Base-by-base conservation (phyloP, 1,140 invertebrate species). In the Lepidostoma basale region DNA sequence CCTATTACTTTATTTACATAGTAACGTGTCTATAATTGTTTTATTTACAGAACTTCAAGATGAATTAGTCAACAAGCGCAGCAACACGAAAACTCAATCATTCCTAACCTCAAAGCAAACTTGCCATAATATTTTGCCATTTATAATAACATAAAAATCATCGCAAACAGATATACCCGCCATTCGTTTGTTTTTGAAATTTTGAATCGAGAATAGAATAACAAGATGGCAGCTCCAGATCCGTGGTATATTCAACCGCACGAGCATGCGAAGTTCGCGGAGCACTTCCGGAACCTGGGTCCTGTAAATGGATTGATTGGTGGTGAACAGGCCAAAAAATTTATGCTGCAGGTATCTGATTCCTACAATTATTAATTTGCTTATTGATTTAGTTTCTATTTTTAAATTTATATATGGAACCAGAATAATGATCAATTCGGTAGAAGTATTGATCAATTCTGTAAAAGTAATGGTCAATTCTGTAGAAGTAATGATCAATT, bases 311-410 rank as follows among this genome's bases (percentile, higher is more conserved):
- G 96, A 16, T 88, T 92, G 72, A 86, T 97, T n/a, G 92, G 91
- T 64, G 97, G 96, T 1, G 93, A 95, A 69, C 96, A 98, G 80
- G 97, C 95, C 0, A 97, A 96, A 83, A 90, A 90, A 54, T 97
- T 98, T 78, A 92, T 99, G 73, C 82, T 99, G 30, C 93, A 94
- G 79, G 80, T 83, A 74, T 9, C 33, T 36, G 1, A 12, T 36
- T 36, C 1, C 10, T 36, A 12, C 14, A 1, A 3, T 36, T 36
- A 36, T 5, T 5, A 36, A 36, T 36, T n/a, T 5, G 5, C 3
- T 25, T n/a, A 52, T 23, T 18, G 20, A 3, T 23, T 23, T 4
- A 52, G 4, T 52, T 12, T 8, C 33, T 36, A n/a, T 12, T 5
- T n/a, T 12, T 12, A 36, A 6, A 36, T 36, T 1, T 36, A 3